These are phyloP conservation scores for Sinopyrophorus schimmeli DNA, from an alignment of 2,888 invertebrate genomes.

Conservation along the genomic window DNA sequence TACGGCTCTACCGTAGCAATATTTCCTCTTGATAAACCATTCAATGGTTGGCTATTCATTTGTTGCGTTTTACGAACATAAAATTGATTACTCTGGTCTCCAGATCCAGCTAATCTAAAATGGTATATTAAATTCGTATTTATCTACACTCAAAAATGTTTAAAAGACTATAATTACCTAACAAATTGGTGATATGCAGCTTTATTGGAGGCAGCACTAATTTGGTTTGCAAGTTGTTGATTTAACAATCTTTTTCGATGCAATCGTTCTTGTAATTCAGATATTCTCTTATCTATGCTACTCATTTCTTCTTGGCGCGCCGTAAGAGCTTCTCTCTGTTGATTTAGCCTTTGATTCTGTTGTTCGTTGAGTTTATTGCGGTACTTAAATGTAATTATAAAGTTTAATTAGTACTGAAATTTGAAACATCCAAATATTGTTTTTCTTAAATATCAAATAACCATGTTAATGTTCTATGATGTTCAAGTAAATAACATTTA, in stretches of 20 bases:
- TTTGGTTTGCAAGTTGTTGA: constrained; percentile 69
- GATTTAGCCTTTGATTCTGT: constrained; percentile 86
- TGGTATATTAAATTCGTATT: too few species aligned
- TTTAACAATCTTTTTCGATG: constrained; percentile 87
- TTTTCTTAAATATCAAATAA: too few species aligned
- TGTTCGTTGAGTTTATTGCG: constrained; percentile 96
- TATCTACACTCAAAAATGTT: too few species aligned
- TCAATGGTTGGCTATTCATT: constrained; percentile 55
- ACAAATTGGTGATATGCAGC: constrained; percentile 54
- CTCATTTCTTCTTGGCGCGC: constrained; percentile 90
- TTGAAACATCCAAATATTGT: too few species aligned
- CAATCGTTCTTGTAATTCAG: constrained; percentile 88
- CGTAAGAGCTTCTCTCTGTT: constrained; percentile 85
- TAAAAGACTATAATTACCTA: constrained; percentile 45
- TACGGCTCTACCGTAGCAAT: constrained; percentile 88
- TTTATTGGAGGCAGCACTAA: constrained; percentile 57
- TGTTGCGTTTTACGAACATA: constrained; percentile 50
- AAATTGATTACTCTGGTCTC: constrained; percentile 50
- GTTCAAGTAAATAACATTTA: too few species aligned
- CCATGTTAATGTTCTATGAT: too few species aligned
- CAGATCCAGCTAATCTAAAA: constrained; percentile 50
- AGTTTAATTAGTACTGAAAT: constrained; percentile 9
- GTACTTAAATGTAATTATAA: constrained; percentile 77
- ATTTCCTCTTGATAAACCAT: constrained; percentile 69
- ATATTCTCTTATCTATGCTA: constrained; percentile 89